phyloP scores from a whole-genome alignment of 2,888 invertebrate species.

The Cataglyphis cursor region DNA sequence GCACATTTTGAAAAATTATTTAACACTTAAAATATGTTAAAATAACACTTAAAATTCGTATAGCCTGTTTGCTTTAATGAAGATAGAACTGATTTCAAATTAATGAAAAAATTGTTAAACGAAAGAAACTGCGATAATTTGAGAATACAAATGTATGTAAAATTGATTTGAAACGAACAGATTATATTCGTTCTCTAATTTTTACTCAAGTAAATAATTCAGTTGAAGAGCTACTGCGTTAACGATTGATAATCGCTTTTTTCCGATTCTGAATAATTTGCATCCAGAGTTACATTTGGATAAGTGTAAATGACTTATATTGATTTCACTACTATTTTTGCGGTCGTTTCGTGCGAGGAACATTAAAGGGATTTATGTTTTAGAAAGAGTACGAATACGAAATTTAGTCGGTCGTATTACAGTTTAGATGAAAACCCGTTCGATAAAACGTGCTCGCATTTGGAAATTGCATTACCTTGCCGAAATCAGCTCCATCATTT shows the following conservation, averaged over 20 bases:
- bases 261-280: slow-evolving; percentile 18
- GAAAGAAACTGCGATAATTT: neutral
- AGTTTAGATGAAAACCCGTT: slow-evolving; percentile 28
- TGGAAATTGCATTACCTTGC: slow-evolving; percentile 48
- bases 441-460: slow-evolving; percentile 52
- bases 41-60: neutral
- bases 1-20: neutral
- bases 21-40: neutral
- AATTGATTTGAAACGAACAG: neutral
- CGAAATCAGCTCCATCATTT: slow-evolving; percentile 63
- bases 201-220: slow-evolving; percentile 16
- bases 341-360: slow-evolving; percentile 25
- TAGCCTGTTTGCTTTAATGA: neutral
- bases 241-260: slow-evolving; percentile 10
- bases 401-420: slow-evolving; percentile 48
- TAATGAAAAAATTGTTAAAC: neutral
- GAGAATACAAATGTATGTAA: neutral
- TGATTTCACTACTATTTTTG: slow-evolving; percentile 39
- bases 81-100: neutral
- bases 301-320: slow-evolving; percentile 44
- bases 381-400: slow-evolving; percentile 42
- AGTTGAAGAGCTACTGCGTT: neutral
- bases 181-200: neutral
- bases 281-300: slow-evolving; percentile 1
- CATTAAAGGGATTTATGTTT: slow-evolving; percentile 44